Evolutionary conservation across 64 coral and sea anemone species (phyloP), one percentile per base, ranked within the genome.

Genomic region (Acropora yongei): DNA sequence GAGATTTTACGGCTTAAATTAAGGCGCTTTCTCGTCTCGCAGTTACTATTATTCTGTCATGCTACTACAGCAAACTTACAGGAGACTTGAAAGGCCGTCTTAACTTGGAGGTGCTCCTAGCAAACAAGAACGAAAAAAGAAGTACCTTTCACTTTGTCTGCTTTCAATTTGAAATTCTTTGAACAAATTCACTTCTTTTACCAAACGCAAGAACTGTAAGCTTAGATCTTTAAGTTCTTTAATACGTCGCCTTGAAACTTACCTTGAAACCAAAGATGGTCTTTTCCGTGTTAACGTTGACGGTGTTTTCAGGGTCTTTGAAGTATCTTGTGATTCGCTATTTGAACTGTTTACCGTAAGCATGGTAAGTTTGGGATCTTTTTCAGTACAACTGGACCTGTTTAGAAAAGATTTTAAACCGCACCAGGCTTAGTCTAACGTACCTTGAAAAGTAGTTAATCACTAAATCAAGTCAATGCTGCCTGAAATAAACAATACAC

Each of bases 81-180:
- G 96, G 96, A 53, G 96, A 98, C 47, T 98, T 98, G 76, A 98
- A 98, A 68, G 96, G 93, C 61, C 95, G 93, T 49, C 86, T 98
- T 61, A 98, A 78, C 68, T 91, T 96, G 45, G 90, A 76, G 11
- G 47, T 74, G 67, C 57, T 90, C 78, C 89, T 90, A 41, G 5
- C 72, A 74, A 68, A 89, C 51, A 71, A 44, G 18, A 6, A 53
- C 16, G 8, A 81, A 30, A 4, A 85, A 75, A 88, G 30, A 30
- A 30, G 30, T 30, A 30, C 30, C 30, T 30, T 30, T 30, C 30
- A 30, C 30, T 30, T 30, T 30, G 30, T 30, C 30, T 30, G 30
- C 30, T 30, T 30, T 30, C 30, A 30, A 30, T 30, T 30, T 30
- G 30, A 30, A 30, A 30, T 30, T 30, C 30, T 30, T 30, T 30